Base-by-base conservation (phyloP, 64 coral and sea anemone species). In the Actinia tenebrosa region DNA sequence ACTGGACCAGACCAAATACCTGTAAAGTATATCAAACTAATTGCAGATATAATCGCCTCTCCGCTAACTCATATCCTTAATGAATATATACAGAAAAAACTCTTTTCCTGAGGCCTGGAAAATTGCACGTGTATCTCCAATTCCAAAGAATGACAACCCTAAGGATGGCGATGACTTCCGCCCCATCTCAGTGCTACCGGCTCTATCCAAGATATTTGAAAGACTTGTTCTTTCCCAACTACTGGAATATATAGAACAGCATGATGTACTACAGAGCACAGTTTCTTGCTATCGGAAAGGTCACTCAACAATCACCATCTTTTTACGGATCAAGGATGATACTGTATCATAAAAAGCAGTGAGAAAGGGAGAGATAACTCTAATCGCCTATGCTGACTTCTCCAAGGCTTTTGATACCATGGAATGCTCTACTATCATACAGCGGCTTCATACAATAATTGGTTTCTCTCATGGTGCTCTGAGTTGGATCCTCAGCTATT, bases 1-100 rank as follows among this genome's bases (percentile, higher is more conserved):
- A 89, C 91, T 52, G 87, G 87, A 6, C 3, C 84, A 2, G 91
- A 93, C 59, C 87, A 89, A 66, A 89, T 93, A 60, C 87, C 81
- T 30, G 72, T 78, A 61, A 88, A 89, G 45, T 86, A 79, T 64
- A 46, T 93, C 26, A 93, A 93, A 69, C 25, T 93, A 27, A 53
- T 47, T 30, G 83, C 82, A 13, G 83, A 93, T 4, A n/a, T 52
- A 1, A 85, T 93, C 17, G 80, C 82, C n/a, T 77, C 66, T 22
- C 91, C 87, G 16, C 30, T 93, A 42, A 89, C 91, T 27, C 69
- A 84, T 68, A 89, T 93, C 14, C 22, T 93, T 17, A 93, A 93
- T 64, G 71, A 88, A 62, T 89, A 59, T 44, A 93, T 93, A 37
- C 3, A 20, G 2, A 15, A 85, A 55, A 44, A 59, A 50, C n/a